Evolutionary conservation across 1,140 invertebrate species (phyloP).

Genomic region (Antheraea pernyi): DNA sequence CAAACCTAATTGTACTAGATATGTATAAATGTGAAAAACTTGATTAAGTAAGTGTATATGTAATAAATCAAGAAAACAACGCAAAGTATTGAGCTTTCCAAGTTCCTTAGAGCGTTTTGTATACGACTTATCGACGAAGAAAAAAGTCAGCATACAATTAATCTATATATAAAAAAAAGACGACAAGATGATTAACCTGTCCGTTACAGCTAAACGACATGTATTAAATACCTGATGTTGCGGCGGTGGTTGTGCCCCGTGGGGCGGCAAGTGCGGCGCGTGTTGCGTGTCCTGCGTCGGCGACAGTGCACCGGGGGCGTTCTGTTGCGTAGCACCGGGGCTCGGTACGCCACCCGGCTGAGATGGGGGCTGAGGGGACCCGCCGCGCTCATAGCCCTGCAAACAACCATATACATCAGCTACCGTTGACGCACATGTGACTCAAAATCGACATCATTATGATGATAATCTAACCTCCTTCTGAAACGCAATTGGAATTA

Average conservation of each 20-base stretch:
- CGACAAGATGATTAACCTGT: too few relatives aligned
- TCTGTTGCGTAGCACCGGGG: slow-evolving; percentile 49
- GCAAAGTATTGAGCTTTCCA: too few relatives aligned
- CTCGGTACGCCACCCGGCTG: slow-evolving; percentile 70
- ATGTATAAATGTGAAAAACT: too few relatives aligned
- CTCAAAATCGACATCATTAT: neutral
- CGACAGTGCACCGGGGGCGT: slow-evolving; percentile 56
- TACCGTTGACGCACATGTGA: neutral
- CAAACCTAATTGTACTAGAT: too few relatives aligned
- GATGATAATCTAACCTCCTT: too few relatives aligned
- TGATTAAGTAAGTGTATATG: too few relatives aligned
- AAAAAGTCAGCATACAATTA: too few relatives aligned
- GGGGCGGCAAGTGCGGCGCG: slow-evolving; percentile 58
- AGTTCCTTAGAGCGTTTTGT: too few relatives aligned
- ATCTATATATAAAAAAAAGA: too few relatives aligned
- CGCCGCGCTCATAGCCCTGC: slow-evolving; percentile 73
- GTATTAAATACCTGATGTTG: slow-evolving; percentile 54
- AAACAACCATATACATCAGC: neutral
- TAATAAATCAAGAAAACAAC: too few relatives aligned
- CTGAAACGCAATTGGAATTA: too few relatives aligned
- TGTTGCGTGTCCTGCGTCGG: slow-evolving; percentile 69
- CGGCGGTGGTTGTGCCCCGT: slow-evolving; percentile 51
- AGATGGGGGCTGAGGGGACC: slow-evolving; percentile 68
- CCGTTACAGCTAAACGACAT: neutral
- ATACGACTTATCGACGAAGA: too few relatives aligned